Evolutionary conservation across 2,888 invertebrate genomes (phyloP), one percentile per base, ranked within the genome.

Genomic region (Mesorhabditis belari): DNA sequence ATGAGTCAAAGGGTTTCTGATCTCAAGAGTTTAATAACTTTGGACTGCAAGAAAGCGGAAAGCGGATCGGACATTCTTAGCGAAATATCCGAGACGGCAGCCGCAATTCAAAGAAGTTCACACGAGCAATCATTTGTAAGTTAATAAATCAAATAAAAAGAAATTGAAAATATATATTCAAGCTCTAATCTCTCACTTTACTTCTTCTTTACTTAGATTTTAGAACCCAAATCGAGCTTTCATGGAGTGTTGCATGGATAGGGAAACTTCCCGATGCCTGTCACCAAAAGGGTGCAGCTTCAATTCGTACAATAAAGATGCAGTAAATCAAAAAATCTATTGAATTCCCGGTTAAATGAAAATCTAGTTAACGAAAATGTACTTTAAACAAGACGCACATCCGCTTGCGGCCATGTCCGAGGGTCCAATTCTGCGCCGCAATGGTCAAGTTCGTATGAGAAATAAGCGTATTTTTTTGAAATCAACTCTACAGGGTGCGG

Each of bases 361-460:
- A 21, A 51, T 21, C 5, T 52, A 67, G 55, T 60, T 73, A 26
- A 66, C 69, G 24, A 66, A 67, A 6, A 77, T 77, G 77, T 77
- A 77, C 69, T 75, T 77, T 69, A 77, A 77, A 57, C 73, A 77
- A 53, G 77, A 77, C 58, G 63, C 71, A 29, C 77, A 77, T 50
- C 77, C 77, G 9, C 60, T 77, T 26, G 76, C 69, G 28, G 77
- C 77, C 12, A 75, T 77, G 75, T 64, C 64, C 49, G 77, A 77
- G 55, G 69, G n/a, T 77, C 61, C 77, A 77, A 53, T 76, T 75
- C 67, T 76, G 76, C 61, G 76, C 75, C 19, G 76, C 75, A 24
- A 74, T 75, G 57, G 75, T 73, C 60, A 66, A 67, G n/a, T 6
- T 44, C n/a, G 6, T 6, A 24, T n/a, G n/a, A n/a, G n/a, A 1